Percentiles rank a stretch among this genome's conserved stretches.
These are phyloP conservation scores for Candoia aspera DNA, from an alignment of 2,113 vertebrate genomes.

Conservation along the genomic window DNA sequence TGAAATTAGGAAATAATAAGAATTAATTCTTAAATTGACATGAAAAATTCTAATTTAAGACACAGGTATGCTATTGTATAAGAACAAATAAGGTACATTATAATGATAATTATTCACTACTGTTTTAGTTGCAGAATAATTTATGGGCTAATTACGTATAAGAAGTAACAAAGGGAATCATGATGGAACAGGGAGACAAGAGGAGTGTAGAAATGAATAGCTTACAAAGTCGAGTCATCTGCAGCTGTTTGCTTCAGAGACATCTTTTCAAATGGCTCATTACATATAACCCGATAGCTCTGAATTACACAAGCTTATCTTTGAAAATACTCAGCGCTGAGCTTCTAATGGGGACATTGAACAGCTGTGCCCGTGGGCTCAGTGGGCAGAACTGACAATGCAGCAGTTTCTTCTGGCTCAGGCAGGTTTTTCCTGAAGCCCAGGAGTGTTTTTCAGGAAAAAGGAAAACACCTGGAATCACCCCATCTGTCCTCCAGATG, in stretches of 20 bases:
- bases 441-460: too few species aligned
- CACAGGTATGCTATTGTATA: neutral
- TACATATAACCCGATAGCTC: neutral
- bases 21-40: slow-evolving; percentile 19
- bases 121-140: neutral
- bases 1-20: neutral
- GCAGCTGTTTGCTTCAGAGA: neutral
- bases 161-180: neutral
- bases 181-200: neutral
- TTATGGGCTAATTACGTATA: neutral
- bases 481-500: too few species aligned
- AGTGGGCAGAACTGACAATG: too few species aligned
- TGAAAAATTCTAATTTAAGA: neutral
- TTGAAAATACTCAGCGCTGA: neutral
- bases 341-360: too few species aligned
- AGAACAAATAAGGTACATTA: neutral
- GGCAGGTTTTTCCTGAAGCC: too few species aligned
- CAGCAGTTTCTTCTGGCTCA: too few species aligned
- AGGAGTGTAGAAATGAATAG: neutral
- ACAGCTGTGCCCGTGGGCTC: too few species aligned
- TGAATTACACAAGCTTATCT: neutral
- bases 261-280: neutral
- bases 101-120: neutral
- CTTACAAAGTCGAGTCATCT: neutral
- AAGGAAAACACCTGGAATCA: too few species aligned